Evolutionary conservation across 2,113 vertebrate species (phyloP).

Genomic region (Sapajus apella): DNA sequence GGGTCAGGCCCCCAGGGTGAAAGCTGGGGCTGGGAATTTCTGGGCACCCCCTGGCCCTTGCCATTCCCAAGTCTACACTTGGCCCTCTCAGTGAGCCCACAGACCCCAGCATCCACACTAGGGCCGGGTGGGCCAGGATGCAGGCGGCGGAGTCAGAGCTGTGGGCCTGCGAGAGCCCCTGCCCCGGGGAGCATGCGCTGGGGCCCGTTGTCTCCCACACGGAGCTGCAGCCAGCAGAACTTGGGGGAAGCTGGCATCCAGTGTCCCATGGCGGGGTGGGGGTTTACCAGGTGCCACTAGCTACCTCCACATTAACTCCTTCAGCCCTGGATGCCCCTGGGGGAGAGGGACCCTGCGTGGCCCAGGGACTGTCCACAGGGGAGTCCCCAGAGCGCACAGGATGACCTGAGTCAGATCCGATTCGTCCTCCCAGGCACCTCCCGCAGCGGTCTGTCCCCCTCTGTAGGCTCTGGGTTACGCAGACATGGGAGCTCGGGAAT

Average conservation of each 20-base stretch:
- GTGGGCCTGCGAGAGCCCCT: not conserved
- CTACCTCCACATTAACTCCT: not conserved
- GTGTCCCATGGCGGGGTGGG: not conserved
- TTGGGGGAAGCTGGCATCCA: not conserved
- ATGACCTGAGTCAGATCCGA: not conserved
- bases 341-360: not conserved
- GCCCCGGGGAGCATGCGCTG: accelerated
- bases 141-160: not conserved
- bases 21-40: not conserved
- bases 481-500: not conserved
- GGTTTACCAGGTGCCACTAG: not conserved
- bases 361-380: not conserved
- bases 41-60: not conserved
- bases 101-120: not conserved
- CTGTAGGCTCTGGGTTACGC: not conserved
- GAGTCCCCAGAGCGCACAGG: not conserved
- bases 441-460: not conserved
- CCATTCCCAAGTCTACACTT: not conserved
- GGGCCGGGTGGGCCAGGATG: not conserved
- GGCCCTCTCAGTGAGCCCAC: not conserved
- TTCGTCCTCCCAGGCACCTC: not conserved
- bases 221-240: not conserved
- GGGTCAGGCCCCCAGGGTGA: not conserved
- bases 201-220: not conserved
- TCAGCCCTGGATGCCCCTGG: not conserved